Evolutionary conservation across 2,888 invertebrate species (phyloP), one percentile per base, ranked within the genome.

Genomic region (Aethes cnicana): DNA sequence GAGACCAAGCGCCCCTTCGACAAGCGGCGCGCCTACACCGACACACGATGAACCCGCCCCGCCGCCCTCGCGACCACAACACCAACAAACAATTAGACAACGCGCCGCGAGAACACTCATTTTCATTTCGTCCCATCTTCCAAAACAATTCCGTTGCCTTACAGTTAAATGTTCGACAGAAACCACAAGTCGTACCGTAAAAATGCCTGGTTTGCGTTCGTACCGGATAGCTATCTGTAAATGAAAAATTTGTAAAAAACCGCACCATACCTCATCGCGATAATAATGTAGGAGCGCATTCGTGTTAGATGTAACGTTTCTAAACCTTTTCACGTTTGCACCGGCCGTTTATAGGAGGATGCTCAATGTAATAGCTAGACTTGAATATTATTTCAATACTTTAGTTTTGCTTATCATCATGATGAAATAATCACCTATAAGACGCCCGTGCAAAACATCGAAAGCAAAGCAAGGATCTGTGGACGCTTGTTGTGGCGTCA

Each of bases 261-360:
- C 76, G 75, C 70, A 70, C 66, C 75, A 72, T 78, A 81, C 80
- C 80, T 81, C 81, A 81, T 74, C 63, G 68, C 71, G 69, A 66
- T 75, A 72, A 71, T 63, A 61, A 59, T 55, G 47, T 62, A 64
- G 54, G 39, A 46, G 20, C 26, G 44, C 52, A 44, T 46, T 52
- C 37, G 43, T 50, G 37, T 46, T 52, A 52, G 52, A 52, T 46
- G 30, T 50, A 44, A 36, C 23, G 12, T 41, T 35, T 43, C 21
- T 16, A 14, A 16, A 32, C 41, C 9, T 42, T 39, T 20, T 48
- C 30, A 30, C 18, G 14, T 5, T 14, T 30, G 37, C 39, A 52
- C 53, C 47, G 36, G 20, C 26, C n/a, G 36, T 53, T 55, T 55
- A 55, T 58, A 36, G 54, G 49, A 47, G 49, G 20, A 33, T 18